Base-by-base conservation (phyloP, 1,140 invertebrate species). In the Drosophila prosaltans region DNA sequence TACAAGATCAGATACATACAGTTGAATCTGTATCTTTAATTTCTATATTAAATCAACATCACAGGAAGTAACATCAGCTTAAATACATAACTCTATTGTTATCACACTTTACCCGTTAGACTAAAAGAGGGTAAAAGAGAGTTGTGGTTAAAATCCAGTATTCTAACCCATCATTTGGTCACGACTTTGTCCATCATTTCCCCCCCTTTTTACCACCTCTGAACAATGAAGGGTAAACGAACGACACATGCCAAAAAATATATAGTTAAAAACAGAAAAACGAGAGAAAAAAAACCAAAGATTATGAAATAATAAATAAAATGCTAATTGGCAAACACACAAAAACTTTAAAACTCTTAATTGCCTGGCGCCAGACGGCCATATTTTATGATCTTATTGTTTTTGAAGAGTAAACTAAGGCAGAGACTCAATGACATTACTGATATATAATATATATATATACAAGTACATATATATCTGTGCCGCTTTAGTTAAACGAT, bases 331-430 rank as follows among this genome's bases (percentile, higher is more conserved):
- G 39, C 48, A 81, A 76, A 51, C 45, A 51, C 45, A 62, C 54
- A 74, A 78, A 80, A 73, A 74, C 77, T 65, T 72, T 76, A 64
- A 79, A 86, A 60, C 51, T 77, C 74, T 76, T 86, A 70, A 86
- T 86, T 86, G 83, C 64, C 30, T 69, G 82, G 82, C 82, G 82
- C 82, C 82, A 86, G 72, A 79, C 82, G 55, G 63, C 86, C 69
- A 64, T 73, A 76, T 70, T 51, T 51, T 51, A 51, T 51, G 45
- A 51, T 51, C 45, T 51, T 51, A 51, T 51, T 51, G 45, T 51
- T 51, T 51, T 51, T 51, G 8, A 51, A 51, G 21, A 51, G 45
- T 65, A 84, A 63, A 69, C 48, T 79, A 62, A 76, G 66, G 72
- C 58, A 72, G 65, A 65, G 59, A 51, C 45, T 51, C 51, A 41